Evolutionary conservation across 2,113 vertebrate genomes (phyloP).

Genomic region (Sorex araneus): DNA sequence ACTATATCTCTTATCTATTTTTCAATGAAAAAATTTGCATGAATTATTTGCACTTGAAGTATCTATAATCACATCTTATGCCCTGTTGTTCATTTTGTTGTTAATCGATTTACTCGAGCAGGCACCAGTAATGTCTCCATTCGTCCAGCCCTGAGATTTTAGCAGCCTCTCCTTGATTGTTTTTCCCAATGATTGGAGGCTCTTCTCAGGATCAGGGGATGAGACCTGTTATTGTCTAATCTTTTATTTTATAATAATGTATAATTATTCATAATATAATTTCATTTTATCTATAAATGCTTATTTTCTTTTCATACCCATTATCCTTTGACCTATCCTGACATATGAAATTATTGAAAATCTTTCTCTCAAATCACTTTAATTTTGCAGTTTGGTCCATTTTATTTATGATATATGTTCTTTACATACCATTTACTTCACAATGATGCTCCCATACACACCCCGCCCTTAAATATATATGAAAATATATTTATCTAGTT

Average conservation of each 20-base stretch:
- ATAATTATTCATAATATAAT: background rate
- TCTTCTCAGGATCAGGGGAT: no score
- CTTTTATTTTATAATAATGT: slow-evolving; percentile 24
- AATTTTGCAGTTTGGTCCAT: background rate
- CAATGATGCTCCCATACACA: no score
- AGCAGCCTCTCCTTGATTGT: no score
- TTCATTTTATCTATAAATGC: background rate
- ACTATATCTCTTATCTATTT: background rate
- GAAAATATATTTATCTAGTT: no score
- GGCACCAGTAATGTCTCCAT: no score
- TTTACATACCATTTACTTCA: background rate
- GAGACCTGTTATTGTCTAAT: background rate
- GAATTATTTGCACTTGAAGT: background rate
- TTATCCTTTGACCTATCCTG: background rate
- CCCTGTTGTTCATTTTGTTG: no score
- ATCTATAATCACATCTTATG: background rate
- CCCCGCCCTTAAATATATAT: no score
- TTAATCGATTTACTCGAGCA: no score
- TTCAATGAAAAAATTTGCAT: background rate
- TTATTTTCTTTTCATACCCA: background rate
- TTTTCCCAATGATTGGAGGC: no score
- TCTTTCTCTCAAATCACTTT: background rate
- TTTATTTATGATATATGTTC: background rate
- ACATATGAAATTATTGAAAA: background rate
- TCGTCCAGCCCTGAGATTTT: no score